phyloP scores from a whole-genome alignment of 2,797 vertebrate genomes.

The Phrynocephalus vlangalii region DNA sequence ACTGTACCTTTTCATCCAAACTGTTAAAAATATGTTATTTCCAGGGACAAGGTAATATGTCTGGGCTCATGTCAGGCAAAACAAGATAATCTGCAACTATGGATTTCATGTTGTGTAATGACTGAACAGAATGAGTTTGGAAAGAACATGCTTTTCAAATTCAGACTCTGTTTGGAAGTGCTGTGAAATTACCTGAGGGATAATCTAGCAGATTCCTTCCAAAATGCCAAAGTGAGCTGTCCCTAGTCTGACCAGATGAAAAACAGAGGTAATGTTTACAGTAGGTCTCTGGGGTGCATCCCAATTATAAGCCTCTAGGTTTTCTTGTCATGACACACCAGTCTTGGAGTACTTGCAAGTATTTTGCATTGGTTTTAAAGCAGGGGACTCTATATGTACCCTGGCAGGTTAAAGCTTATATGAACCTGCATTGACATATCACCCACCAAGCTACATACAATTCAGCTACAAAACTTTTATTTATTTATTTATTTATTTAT shows the following conservation, averaged over 20 bases:
- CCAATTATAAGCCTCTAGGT: background rate
- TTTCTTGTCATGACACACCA: background rate
- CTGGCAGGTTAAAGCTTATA: background rate
- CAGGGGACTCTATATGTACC: background rate
- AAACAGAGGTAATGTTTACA: conserved; percentile 45
- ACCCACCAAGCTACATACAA: background rate
- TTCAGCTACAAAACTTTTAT: background rate
- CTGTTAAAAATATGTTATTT: background rate
- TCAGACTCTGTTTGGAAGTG: conserved; percentile 27
- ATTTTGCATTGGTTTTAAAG: background rate
- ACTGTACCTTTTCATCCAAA: background rate
- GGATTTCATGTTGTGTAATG: conserved; percentile 29
- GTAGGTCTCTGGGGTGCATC: background rate
- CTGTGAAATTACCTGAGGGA: conserved; percentile 43
- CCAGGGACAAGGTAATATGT: conserved; percentile 23
- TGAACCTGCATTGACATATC: background rate
- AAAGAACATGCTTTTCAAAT: conserved; percentile 38
- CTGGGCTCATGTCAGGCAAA: conserved; percentile 16
- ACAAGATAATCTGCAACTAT: conserved; percentile 18
- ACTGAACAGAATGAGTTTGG: conserved; percentile 50
- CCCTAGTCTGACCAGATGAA: conserved; percentile 52
- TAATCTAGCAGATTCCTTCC: conserved; percentile 22
- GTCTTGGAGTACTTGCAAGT: background rate
- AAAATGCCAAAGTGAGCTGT: background rate
- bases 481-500: no score